Percentiles rank a stretch among this genome's conserved stretches.
Evolutionary conservation across 2,797 vertebrate species (phyloP).

Genomic region (Malurus leucopterus): DNA sequence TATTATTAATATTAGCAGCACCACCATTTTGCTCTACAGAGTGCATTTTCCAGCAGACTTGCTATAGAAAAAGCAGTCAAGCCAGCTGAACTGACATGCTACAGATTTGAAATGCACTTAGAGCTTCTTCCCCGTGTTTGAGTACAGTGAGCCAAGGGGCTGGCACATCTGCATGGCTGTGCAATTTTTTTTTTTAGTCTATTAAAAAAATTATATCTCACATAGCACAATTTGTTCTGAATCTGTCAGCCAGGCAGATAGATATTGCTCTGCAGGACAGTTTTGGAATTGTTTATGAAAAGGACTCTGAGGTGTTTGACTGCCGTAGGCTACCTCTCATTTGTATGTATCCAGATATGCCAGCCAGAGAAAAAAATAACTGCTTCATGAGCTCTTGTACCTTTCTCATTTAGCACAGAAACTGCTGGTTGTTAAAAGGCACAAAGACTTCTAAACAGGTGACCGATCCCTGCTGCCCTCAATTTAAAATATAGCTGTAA

Average conservation of each 20-base stretch:
- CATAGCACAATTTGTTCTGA: background rate
- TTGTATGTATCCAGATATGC: background rate
- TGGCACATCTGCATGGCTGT: conserved; percentile 15
- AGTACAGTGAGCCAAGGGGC: conserved; percentile 10
- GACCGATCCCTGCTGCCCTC: conserved; percentile 20
- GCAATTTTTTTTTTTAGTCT: background rate
- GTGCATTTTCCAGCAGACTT: conserved; percentile 26
- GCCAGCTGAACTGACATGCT: background rate
- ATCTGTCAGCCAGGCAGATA: background rate
- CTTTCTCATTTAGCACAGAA: conserved; percentile 16
- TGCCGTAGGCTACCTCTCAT: background rate
- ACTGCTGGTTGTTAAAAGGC: background rate
- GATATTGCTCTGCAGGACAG: conserved; percentile 1
- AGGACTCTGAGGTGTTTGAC: background rate
- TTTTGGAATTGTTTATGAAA: conserved; percentile 16
- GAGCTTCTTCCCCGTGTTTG: conserved; percentile 20
- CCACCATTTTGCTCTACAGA: conserved; percentile 20
- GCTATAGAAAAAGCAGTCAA: background rate
- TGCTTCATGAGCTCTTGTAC: background rate
- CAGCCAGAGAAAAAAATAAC: background rate
- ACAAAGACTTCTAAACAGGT: background rate
- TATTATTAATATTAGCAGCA: conserved; percentile 50
- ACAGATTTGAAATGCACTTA: background rate
- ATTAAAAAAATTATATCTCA: background rate
- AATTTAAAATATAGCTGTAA: conserved; percentile 20